phyloP scores from a whole-genome alignment of 2,113 vertebrate species.

The Oreochromis aureus region DNA sequence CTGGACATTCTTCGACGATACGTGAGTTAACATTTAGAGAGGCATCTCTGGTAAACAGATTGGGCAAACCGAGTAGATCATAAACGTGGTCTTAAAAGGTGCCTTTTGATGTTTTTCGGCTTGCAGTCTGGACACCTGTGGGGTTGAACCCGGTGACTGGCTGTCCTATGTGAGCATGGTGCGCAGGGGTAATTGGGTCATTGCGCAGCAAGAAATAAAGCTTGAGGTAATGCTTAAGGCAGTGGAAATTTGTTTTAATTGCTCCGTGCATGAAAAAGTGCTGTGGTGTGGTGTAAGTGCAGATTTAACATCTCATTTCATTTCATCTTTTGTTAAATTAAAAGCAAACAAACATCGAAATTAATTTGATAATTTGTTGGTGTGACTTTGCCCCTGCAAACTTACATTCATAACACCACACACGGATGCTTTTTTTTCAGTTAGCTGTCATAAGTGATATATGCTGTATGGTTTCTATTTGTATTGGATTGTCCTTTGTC shows the following conservation, averaged over 20 bases:
- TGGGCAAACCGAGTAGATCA: slow-evolving; percentile 38
- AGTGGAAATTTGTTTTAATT: not conserved
- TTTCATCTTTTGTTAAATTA: not conserved
- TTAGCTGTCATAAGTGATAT: not conserved
- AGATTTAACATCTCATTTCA: not conserved
- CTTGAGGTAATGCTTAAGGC: not conserved
- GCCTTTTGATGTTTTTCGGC: slow-evolving; percentile 50
- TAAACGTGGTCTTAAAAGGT: slow-evolving; percentile 49
- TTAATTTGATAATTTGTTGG: not conserved
- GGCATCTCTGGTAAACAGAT: slow-evolving; percentile 32
- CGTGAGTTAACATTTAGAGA: slow-evolving; percentile 24
- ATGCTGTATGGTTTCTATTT: not conserved
- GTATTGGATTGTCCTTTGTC: slow-evolving; percentile 5
- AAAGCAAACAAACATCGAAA: not conserved
- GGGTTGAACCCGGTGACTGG: slow-evolving; percentile 46
- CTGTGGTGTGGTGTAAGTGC: not conserved
- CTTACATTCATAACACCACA: not conserved
- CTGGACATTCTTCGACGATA: not conserved
- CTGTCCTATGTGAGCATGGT: slow-evolving; percentile 14
- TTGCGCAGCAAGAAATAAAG: slow-evolving; percentile 22
- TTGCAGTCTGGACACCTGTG: slow-evolving; percentile 56
- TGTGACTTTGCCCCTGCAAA: not conserved
- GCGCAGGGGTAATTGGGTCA: slow-evolving; percentile 37
- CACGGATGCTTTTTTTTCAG: not conserved
- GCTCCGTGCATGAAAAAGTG: not conserved